These are phyloP conservation scores for Campoletis raptor DNA, from an alignment of 2,888 invertebrate genomes.

Conservation along the genomic window DNA sequence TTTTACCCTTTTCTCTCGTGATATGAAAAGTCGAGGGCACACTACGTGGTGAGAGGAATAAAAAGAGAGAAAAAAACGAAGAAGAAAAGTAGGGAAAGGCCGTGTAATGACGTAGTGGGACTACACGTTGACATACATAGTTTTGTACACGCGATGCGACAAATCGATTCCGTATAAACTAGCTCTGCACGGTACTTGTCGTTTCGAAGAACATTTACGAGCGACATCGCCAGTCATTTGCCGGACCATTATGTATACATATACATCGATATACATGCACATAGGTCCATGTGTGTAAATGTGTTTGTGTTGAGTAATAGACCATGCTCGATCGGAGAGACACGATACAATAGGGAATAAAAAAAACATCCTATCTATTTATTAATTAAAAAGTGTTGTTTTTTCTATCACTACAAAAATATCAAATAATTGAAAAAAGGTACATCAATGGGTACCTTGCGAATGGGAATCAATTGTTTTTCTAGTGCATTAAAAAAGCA, in stretches of 20 bases:
- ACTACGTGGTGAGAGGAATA: background rate
- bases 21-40: conserved; percentile 20
- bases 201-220: conserved; percentile 53
- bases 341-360: conserved; percentile 18
- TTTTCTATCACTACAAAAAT: background rate
- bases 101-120: conserved; percentile 63
- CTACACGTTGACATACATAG: conserved; percentile 64
- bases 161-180: conserved; percentile 58
- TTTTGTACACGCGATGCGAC: conserved; percentile 67
- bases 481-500: background rate
- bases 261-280: conserved; percentile 5
- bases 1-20: conserved; percentile 9
- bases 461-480: background rate
- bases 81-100: conserved; percentile 51
- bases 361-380: conserved; percentile 25
- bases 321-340: background rate
- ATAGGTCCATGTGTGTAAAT: background rate
- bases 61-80: background rate
- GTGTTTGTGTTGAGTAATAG: conserved; percentile 2
- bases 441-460: background rate
- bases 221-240: conserved; percentile 25
- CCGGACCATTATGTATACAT: background rate
- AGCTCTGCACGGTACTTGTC: conserved; percentile 34
- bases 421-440: background rate
- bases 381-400: conserved; percentile 44